Conservation (phyloP, 30 jellyfish, hydroid and myxozoan species). For the Hydra vulgaris region DNA sequence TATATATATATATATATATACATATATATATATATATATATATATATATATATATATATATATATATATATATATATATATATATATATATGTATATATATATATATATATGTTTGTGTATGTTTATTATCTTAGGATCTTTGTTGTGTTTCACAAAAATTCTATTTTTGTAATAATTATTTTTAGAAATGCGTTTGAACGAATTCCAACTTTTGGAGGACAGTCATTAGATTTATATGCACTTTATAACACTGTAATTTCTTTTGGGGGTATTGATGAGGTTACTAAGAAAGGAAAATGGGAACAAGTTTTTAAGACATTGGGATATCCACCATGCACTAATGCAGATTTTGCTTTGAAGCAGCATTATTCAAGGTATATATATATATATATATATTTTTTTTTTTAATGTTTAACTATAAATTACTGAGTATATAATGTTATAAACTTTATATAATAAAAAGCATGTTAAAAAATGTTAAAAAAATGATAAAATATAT, state of each 20-base stretch:
- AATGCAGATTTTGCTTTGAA: slow-evolving; percentile 77
- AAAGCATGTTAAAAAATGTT: too few relatives aligned
- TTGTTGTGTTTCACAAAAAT: background rate
- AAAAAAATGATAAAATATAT: too few relatives aligned
- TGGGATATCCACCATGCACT: slow-evolving; percentile 75
- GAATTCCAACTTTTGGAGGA: slow-evolving; percentile 85
- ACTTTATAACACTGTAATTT: slow-evolving; percentile 74
- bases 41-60: too few relatives aligned
- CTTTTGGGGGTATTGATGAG: slow-evolving; percentile 78
- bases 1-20: too few relatives aligned
- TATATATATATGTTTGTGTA: too few relatives aligned
- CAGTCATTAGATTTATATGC: slow-evolving; percentile 57
- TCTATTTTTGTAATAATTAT: too few relatives aligned
- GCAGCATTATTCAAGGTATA: slow-evolving; percentile 76
- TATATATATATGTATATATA: too few relatives aligned
- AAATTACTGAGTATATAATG: too few relatives aligned
- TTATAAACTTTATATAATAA: too few relatives aligned
- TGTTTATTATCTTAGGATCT: background rate
- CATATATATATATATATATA: too few relatives aligned
- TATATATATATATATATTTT: background rate
- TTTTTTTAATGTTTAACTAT: background rate
- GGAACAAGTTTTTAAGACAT: slow-evolving; percentile 69
- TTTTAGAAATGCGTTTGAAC: slow-evolving; percentile 46
- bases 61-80: too few relatives aligned
- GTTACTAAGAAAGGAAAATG: slow-evolving; percentile 82